Percentiles rank a stretch among this genome's conserved stretches.
These are phyloP conservation scores for Sander vitreus DNA, from an alignment of 2,113 vertebrate species.

Conservation along the genomic window DNA sequence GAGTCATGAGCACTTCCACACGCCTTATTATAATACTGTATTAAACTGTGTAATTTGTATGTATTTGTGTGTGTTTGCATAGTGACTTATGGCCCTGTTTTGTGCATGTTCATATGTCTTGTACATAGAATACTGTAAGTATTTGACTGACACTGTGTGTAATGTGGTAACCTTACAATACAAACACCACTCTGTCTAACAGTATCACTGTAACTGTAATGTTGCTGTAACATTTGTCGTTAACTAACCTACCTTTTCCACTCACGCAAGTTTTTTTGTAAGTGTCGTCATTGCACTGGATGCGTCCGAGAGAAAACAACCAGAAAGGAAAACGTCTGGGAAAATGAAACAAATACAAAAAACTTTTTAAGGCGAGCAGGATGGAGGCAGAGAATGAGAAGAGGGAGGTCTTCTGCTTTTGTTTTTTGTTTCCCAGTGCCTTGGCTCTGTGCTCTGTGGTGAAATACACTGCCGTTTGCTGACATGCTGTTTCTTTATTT, in stretches of 20 bases:
- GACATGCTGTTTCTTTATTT: slow-evolving; percentile 69
- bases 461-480: slow-evolving; percentile 77
- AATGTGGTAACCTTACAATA: slow-evolving; percentile 44
- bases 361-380: slow-evolving; percentile 44
- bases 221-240: slow-evolving; percentile 51
- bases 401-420: slow-evolving; percentile 55
- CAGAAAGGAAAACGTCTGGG: slow-evolving; percentile 45
- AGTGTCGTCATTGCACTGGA: slow-evolving; percentile 74
- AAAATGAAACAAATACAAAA: slow-evolving; percentile 54
- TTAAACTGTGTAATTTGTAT: slow-evolving; percentile 47
- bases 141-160: slow-evolving; percentile 68
- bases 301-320: slow-evolving; percentile 50
- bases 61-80: slow-evolving; percentile 32
- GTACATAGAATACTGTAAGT: slow-evolving; percentile 68
- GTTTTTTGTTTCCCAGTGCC: slow-evolving; percentile 63
- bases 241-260: slow-evolving; percentile 62
- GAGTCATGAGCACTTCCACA: slow-evolving; percentile 48
- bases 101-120: slow-evolving; percentile 45
- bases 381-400: not conserved
- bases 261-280: slow-evolving; percentile 45
- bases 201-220: slow-evolving; percentile 66
- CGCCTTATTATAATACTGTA: slow-evolving; percentile 47
- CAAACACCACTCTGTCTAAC: slow-evolving; percentile 59
- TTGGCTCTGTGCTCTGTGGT: slow-evolving; percentile 72
- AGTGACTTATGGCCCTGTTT: not conserved